Conservation (phyloP, 1,140 invertebrate genomes). For the Steinernema feltiae region DNA sequence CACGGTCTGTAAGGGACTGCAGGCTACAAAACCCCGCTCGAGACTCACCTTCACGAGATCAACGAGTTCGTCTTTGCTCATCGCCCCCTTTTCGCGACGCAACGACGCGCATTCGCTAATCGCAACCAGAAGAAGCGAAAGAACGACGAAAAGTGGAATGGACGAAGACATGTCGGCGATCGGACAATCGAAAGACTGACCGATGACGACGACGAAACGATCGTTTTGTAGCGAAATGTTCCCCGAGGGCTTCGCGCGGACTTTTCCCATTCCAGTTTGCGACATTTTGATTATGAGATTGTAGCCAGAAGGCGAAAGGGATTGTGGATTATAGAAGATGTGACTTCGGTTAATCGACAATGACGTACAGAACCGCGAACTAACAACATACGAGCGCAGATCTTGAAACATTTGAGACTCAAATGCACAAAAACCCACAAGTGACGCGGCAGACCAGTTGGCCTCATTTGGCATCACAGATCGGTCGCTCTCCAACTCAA, state of each 20-base stretch:
- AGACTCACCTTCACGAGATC: neutral
- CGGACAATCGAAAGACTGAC: neutral
- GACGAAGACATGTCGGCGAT: neutral
- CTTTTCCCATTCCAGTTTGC: conserved; percentile 6
- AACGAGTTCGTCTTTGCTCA: neutral
- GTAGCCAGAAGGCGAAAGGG: neutral
- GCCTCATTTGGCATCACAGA: too few species aligned
- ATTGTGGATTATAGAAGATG: neutral
- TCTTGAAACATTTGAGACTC: too few species aligned
- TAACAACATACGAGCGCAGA: too few species aligned
- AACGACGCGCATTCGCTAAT: neutral
- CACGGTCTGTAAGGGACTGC: neutral
- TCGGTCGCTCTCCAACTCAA: too few species aligned
- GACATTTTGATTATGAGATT: neutral
- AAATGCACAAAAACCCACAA: too few species aligned
- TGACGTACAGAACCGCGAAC: neutral
- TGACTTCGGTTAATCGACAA: neutral
- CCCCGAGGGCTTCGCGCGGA: neutral
- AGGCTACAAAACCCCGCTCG: neutral
- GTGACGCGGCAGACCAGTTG: too few species aligned
- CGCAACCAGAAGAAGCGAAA: neutral
- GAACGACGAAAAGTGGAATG: neutral
- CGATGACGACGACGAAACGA: neutral
- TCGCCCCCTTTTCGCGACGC: neutral
- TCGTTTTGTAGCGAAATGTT: neutral